phyloP scores from a whole-genome alignment of 2,113 vertebrate genomes.

The Paradisaea rubra region DNA sequence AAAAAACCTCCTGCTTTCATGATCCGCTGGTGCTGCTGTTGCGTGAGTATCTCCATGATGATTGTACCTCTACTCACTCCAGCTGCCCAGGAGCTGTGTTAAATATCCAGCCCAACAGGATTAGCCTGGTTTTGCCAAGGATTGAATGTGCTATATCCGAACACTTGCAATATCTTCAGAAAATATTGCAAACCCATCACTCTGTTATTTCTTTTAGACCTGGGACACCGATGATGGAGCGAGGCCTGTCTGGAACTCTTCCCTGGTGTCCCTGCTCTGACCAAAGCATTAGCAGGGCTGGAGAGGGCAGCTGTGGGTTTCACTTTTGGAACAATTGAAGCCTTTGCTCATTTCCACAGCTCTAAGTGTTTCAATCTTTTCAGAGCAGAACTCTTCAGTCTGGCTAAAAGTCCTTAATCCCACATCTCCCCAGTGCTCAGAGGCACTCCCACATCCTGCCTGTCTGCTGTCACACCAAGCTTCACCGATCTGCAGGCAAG shows the following conservation, averaged over 20 bases:
- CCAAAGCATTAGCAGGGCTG: background rate
- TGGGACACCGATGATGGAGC: background rate
- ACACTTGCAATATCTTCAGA: background rate
- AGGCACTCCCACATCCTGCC: background rate
- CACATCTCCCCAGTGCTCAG: accelerated
- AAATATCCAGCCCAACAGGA: background rate
- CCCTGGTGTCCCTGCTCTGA: background rate
- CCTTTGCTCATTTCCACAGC: background rate
- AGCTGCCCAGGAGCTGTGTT: background rate
- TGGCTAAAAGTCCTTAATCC: background rate
- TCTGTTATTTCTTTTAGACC: background rate
- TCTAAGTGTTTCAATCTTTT: background rate
- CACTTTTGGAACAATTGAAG: background rate
- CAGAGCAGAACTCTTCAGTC: background rate
- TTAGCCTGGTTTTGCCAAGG: background rate
- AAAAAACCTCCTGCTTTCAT: background rate
- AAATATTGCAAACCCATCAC: background rate
- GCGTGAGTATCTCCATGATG: background rate
- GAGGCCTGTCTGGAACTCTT: background rate
- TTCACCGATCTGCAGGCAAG: background rate
- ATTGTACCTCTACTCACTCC: accelerated
- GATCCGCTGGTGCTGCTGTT: background rate
- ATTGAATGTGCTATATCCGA: accelerated
- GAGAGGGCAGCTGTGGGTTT: background rate
- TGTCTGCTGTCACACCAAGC: background rate